A percentile compares a stretch with the other conserved stretches of the same genome.
Evolutionary conservation across 2,888 invertebrate genomes (phyloP).

Genomic region (Oscheius sp.): DNA sequence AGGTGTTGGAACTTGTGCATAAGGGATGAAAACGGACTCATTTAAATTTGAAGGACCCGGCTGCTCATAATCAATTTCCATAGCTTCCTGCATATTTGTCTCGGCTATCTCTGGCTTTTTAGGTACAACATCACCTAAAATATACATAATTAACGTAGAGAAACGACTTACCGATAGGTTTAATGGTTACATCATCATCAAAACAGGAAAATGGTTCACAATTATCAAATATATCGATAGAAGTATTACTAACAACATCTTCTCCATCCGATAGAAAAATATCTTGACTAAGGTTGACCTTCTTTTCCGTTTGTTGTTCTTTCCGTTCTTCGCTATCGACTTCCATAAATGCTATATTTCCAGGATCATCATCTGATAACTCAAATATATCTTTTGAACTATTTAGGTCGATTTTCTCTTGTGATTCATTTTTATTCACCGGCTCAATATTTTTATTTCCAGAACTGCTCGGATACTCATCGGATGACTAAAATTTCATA

Average conservation of each 20-base stretch:
- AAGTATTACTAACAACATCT: background rate
- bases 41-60: conserved; percentile 1
- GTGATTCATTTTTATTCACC: too few species aligned
- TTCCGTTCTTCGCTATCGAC: too few species aligned
- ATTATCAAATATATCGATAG: background rate
- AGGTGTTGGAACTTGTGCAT: too few species aligned
- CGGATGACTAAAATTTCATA: too few species aligned
- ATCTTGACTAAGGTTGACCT: too few species aligned
- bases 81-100: background rate
- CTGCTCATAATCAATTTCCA: background rate
- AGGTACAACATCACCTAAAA: background rate
- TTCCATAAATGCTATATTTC: too few species aligned
- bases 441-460: too few species aligned
- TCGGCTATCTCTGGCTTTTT: too few species aligned
- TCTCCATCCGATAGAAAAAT: background rate
- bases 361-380: background rate
- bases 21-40: background rate
- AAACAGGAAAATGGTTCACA: background rate
- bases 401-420: too few species aligned
- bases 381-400: background rate
- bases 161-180: background rate
- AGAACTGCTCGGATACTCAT: too few species aligned
- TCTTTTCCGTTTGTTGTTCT: too few species aligned
- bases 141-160: background rate
- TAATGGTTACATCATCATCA: background rate